phyloP scores from a whole-genome alignment of 2,113 vertebrate species.

The Etheostoma cragini region DNA sequence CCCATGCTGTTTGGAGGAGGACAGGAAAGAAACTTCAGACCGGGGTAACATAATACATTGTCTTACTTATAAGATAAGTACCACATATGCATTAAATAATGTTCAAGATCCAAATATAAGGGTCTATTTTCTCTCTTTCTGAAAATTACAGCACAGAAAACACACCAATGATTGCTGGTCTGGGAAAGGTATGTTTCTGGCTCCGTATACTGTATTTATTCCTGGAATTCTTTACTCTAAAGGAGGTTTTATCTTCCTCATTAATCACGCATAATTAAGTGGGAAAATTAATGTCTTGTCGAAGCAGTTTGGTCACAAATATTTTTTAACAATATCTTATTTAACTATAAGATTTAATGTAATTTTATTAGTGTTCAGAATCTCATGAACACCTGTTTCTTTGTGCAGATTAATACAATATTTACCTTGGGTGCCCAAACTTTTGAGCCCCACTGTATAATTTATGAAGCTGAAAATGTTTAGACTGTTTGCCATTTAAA shows the following conservation, averaged over 20 bases:
- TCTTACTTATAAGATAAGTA: not conserved
- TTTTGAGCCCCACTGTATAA: too few relatives aligned
- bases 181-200: constrained; percentile 89
- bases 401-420: too few relatives aligned
- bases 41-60: constrained; percentile 86
- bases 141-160: constrained; percentile 92
- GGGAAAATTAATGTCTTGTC: not conserved
- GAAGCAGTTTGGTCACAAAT: not conserved
- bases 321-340: too few relatives aligned
- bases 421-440: too few relatives aligned
- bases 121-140: constrained; percentile 20
- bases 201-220: not conserved
- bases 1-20: constrained; percentile 95
- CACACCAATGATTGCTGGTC: constrained; percentile 95
- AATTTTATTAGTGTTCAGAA: too few relatives aligned
- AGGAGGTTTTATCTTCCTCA: too few relatives aligned
- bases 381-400: too few relatives aligned
- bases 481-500: not conserved
- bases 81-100: not conserved
- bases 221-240: not conserved
- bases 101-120: not conserved
- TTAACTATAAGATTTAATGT: too few relatives aligned
- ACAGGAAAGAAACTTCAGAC: constrained; percentile 93
- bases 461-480: too few relatives aligned
- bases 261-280: not conserved